Evolutionary conservation across 2,113 vertebrate species (phyloP), one percentile per base, ranked within the genome.

Genomic region (Leucopternis melanops): DNA sequence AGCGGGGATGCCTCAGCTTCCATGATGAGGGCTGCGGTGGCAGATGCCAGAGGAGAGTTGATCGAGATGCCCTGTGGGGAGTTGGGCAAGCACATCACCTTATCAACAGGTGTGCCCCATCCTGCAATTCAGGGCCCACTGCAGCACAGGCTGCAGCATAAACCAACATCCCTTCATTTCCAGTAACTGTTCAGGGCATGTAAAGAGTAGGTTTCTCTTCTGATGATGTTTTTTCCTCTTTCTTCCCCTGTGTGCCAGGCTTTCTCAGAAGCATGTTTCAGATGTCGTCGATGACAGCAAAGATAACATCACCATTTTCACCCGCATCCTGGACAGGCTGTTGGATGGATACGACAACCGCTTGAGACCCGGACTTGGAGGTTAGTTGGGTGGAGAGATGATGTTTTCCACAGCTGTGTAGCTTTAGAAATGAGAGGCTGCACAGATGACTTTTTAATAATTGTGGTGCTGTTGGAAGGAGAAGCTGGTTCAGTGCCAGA

Each of bases 301-400:
- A 73, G 99, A 99, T 96, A 99, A 99, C 97, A 99, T 99, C 97
- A 99, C 99, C 81, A 99, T 99, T 92, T 99, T 99, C 94, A 99
- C 99, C 19, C 98, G 99, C 82, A 99, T 99, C 96, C 97, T 99
- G 61, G 99, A 99, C 97, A 97, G 99, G 88, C 98, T 99, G 94
- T 66, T 99, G 97, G 99, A 99, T 67, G 99, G 99, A 47, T 99
- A 99, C 8, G 99, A 99, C 98, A 99, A 99, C 98, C 98, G 99
- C 72, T 98, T 99, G 84, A 97, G 99, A 88, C 99, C 99, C 0
- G 99, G 99, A 11, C 98, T 98, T 21, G 98, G 98, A 97, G 98
- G 98, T 98, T 77, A 98, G 97, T 95, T 31, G 26, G 63, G 32
- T 57, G 69, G 58, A 44, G 65, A 57, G 45, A 61, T 54, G 31